Evolutionary conservation across 2,113 vertebrate genomes (phyloP).

Genomic region (Camelus bactrianus): DNA sequence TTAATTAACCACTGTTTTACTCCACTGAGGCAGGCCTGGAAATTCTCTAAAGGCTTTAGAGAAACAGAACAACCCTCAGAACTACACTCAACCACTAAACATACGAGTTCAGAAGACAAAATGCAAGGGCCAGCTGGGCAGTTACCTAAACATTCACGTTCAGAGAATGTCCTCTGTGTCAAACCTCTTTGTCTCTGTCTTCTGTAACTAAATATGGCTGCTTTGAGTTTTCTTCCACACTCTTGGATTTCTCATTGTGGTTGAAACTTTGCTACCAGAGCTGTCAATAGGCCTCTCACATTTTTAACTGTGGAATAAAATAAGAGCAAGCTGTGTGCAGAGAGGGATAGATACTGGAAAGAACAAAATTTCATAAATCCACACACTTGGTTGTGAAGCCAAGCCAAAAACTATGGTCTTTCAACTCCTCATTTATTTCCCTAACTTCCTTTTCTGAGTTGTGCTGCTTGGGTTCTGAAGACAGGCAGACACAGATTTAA

Average conservation of each 20-base stretch:
- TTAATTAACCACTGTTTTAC: not conserved
- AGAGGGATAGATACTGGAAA: not conserved
- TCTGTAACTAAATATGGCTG: not conserved
- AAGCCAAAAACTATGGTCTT: not conserved
- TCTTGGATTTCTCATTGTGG: not conserved
- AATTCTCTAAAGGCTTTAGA: not conserved
- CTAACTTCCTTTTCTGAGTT: not conserved
- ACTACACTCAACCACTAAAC: not conserved
- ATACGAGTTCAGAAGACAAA: not conserved
- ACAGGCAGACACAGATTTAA: not conserved
- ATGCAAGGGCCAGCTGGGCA: not conserved
- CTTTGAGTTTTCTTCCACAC: not conserved
- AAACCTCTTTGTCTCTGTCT: not conserved
- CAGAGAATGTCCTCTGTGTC: not conserved
- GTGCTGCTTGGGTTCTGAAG: not conserved
- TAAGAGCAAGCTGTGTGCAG: not conserved
- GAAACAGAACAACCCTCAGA: not conserved
- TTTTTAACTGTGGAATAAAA: not conserved
- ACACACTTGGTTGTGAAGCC: not conserved
- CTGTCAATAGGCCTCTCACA: not conserved
- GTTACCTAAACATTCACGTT: not conserved
- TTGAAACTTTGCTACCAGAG: not conserved
- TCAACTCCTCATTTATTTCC: not conserved
- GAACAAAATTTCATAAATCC: not conserved
- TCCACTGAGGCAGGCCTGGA: not conserved